These are phyloP conservation scores for Formica selysi DNA, from an alignment of 1,140 invertebrate species.

Conservation along the genomic window DNA sequence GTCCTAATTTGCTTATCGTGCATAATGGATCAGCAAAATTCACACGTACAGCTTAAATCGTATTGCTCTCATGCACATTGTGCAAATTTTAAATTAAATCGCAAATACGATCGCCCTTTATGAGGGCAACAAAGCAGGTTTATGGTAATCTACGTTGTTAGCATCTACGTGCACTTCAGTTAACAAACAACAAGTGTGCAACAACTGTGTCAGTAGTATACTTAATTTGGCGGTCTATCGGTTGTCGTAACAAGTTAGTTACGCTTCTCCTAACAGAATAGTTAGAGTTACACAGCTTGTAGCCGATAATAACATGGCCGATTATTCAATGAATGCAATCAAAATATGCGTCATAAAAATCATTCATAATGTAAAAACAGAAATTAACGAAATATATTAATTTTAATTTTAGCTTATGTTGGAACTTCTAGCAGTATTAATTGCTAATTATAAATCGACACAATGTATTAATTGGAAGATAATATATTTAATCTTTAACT, in stretches of 20 bases:
- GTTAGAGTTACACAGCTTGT: conserved; percentile 44
- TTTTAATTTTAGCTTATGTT: neutral
- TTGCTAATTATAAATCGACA: neutral
- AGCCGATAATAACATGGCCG: conserved; percentile 41
- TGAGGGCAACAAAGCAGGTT: conserved; percentile 45
- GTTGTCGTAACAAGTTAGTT: conserved; percentile 68
- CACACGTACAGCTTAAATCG: conserved; percentile 15
- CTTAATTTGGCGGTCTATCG: conserved; percentile 66
- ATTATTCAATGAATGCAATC: conserved; percentile 5
- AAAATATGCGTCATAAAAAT: neutral
- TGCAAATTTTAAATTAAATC: conserved; percentile 47
- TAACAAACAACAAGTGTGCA: conserved; percentile 71
- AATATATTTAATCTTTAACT: neutral
- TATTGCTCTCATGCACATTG: conserved; percentile 22
- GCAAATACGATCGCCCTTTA: conserved; percentile 34
- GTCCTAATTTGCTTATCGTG: neutral
- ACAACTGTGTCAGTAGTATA: conserved; percentile 57
- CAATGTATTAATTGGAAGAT: neutral
- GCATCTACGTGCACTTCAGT: conserved; percentile 57
- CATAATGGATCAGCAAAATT: neutral
- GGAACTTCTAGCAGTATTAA: neutral
- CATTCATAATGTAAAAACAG: neutral
- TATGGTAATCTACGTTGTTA: conserved; percentile 49
- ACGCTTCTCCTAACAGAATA: conserved; percentile 47
- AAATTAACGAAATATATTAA: neutral